These are phyloP conservation scores for Anoura caudifer DNA, from an alignment of 2,113 vertebrate species.

Conservation along the genomic window DNA sequence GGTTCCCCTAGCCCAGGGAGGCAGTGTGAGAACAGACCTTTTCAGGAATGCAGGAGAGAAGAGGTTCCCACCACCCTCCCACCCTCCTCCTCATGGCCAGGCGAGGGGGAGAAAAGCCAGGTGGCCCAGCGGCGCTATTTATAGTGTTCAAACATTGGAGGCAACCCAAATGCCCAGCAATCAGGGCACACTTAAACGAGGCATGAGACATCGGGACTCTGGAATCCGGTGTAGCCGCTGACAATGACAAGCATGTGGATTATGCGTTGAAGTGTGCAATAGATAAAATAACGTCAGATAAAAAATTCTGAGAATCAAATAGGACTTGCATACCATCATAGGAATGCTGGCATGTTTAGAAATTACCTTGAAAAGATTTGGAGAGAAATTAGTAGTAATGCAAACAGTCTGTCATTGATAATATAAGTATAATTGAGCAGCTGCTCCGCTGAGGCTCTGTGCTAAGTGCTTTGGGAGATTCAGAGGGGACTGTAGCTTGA, in stretches of 20 bases:
- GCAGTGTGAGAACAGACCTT: neutral
- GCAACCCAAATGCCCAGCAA: neutral
- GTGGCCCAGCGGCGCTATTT: conserved; percentile 44
- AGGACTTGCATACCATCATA: conserved; percentile 29
- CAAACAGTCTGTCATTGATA: conserved; percentile 34
- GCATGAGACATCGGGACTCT: neutral
- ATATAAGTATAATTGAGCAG: neutral
- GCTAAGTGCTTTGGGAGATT: neutral
- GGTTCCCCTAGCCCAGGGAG: neutral
- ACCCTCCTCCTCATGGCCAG: neutral
- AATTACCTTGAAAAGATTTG: conserved; percentile 10
- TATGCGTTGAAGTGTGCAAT: neutral
- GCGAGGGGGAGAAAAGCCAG: conserved; percentile 56
- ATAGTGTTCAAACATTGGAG: conserved; percentile 35
- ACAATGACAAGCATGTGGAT: conserved; percentile 51
- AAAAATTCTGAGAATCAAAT: conserved; percentile 22
- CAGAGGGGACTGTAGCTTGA: neutral
- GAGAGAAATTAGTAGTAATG: conserved; percentile 14
- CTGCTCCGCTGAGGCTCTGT: neutral
- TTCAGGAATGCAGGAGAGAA: neutral
- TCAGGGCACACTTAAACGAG: conserved; percentile 36
- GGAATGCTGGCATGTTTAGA: conserved; percentile 33
- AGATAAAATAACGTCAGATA: conserved; percentile 54
- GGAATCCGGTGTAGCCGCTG: neutral
- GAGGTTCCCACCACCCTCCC: neutral